Base-by-base conservation (phyloP, 2,797 vertebrate species). In the Cyprinodon diabolis region DNA sequence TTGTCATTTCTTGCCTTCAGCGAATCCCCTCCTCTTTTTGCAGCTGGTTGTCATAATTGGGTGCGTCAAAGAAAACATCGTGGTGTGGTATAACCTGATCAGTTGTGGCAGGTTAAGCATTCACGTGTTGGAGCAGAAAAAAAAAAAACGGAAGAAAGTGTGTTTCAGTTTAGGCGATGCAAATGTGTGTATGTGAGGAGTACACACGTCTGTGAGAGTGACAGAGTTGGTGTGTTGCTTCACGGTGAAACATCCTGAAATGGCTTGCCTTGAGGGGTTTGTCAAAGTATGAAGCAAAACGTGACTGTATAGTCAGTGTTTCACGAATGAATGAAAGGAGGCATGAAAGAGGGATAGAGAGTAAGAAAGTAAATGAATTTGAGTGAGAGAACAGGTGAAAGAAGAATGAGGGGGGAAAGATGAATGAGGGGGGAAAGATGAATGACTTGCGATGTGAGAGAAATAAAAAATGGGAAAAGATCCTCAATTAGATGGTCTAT, bases 221-320 rank as follows among this genome's bases (percentile, higher is more conserved):
- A 90, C 81, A 86, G 85, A 82, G 85, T 84, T 47, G 67, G 86
- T 84, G 87, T 77, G 88, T 76, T 83, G 86, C 78, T 82, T 68
- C 69, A 79, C 86, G 88, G 87, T 89, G 89, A 90, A 91, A 90
- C 90, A 87, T 90, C 86, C 89, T 81, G 90, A 88, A 88, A 91
- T 90, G 89, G 86, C 89, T 91, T 7, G 87, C 91, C 91, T 92
- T 89, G 57, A 69, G 90, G 88, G 89, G 82, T 83, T 91, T 84
- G 78, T 75, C 81, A 82, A 88, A 89, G 86, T 87, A 86, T 68
- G 85, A 90, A 88, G 79, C 80, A 80, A 90, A 89, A 92, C 87
- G 86, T 91, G 90, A 90, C 88, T 80, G 83, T 78, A 75, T 77
- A 72, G 86, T 87, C 86, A 72, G 82, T 66, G 84, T 85, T 81